Evolutionary conservation across 2,113 vertebrate genomes (phyloP).

Genomic region (Pardalotus punctatus): DNA sequence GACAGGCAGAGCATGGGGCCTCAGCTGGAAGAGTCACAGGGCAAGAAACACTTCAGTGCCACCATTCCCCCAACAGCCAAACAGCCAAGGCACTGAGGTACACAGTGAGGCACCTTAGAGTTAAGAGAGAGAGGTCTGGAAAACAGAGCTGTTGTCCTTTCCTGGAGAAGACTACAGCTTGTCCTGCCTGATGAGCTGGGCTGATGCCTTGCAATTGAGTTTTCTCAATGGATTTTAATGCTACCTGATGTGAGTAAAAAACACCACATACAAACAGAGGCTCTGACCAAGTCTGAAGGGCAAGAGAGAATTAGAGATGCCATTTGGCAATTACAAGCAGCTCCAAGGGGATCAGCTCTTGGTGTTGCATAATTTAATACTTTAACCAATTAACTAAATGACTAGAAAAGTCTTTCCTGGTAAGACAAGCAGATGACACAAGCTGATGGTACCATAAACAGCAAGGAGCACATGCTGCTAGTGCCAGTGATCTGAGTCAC

Average conservation of each 20-base stretch:
- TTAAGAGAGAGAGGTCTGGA: background rate
- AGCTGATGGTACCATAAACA: background rate
- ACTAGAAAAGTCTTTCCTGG: slow-evolving; percentile 42
- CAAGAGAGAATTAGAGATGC: background rate
- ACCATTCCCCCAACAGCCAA: rapidly evolving
- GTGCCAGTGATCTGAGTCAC: slow-evolving; percentile 38
- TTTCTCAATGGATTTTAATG: background rate
- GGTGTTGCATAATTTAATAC: slow-evolving; percentile 38
- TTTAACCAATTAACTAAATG: slow-evolving; percentile 43
- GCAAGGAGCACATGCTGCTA: background rate
- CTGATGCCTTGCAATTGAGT: background rate
- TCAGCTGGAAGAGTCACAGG: background rate
- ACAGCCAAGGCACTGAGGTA: background rate
- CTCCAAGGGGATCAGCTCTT: slow-evolving; percentile 23
- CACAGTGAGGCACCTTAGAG: background rate
- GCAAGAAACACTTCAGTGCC: background rate
- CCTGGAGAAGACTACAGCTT: background rate
- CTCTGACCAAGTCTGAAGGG: background rate
- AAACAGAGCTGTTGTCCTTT: background rate
- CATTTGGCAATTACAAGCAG: background rate
- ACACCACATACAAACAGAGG: background rate
- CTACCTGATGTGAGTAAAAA: background rate
- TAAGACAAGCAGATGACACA: slow-evolving; percentile 42
- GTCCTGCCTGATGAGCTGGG: background rate
- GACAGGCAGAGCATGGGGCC: background rate